A percentile compares a stretch with the other conserved stretches of the same genome.
Evolutionary conservation across 2,888 invertebrate species (phyloP).

Genomic region (Taphrorychus bicolor): DNA sequence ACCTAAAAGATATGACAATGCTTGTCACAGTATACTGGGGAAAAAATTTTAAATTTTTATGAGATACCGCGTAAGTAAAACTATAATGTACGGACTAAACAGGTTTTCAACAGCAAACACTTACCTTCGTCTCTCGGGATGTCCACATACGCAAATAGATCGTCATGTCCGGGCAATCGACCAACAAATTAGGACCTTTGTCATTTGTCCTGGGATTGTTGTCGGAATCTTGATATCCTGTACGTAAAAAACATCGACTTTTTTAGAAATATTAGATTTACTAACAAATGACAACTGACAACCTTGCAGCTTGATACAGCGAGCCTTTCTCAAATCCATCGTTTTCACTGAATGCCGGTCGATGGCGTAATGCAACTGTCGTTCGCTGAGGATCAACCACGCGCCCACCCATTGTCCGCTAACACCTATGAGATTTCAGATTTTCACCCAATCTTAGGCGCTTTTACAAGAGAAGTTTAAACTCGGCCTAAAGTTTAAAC

Average conservation of each 20-base stretch:
- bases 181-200: slow-evolving; percentile 69
- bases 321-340: slow-evolving; percentile 81
- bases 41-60: no score
- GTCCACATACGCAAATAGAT: slow-evolving; percentile 77
- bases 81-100: no score
- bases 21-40: no score
- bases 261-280: not conserved
- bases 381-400: slow-evolving; percentile 77
- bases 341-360: slow-evolving; percentile 65
- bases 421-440: slow-evolving; percentile 67
- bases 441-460: no score
- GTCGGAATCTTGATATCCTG: slow-evolving; percentile 63
- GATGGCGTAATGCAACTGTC: slow-evolving; percentile 68
- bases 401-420: slow-evolving; percentile 80
- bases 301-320: slow-evolving; percentile 64
- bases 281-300: not conserved
- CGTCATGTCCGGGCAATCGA: slow-evolving; percentile 73
- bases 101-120: slow-evolving; percentile 15
- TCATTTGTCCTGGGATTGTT: slow-evolving; percentile 61
- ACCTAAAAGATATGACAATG: no score
- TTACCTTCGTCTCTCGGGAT: slow-evolving; percentile 71
- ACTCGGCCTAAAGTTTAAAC: no score
- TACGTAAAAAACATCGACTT: slow-evolving; percentile 47
- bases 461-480: no score
- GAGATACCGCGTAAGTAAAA: no score